Conservation (phyloP, 2,113 vertebrate species). For the Burhinus oedicnemus region DNA sequence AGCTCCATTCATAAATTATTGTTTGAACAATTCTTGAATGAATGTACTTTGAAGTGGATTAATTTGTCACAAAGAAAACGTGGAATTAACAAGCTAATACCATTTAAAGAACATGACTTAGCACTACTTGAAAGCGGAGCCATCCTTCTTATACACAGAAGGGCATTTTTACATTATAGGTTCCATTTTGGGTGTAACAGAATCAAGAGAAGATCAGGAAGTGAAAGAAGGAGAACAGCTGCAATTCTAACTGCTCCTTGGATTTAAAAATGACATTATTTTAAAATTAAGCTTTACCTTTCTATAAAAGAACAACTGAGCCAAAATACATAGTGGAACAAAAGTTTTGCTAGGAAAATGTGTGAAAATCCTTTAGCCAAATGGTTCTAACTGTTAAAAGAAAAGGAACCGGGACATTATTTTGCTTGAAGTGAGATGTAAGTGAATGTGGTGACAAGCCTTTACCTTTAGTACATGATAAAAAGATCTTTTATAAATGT, state of each 20-base stretch:
- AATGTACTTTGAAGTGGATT: not conserved
- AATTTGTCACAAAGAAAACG: not conserved
- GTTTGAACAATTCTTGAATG: slow-evolving; percentile 8
- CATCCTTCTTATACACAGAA: not conserved
- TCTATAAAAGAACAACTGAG: not conserved
- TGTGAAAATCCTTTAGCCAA: not conserved
- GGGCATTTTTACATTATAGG: not conserved
- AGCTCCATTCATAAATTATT: slow-evolving; percentile 24
- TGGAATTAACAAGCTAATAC: not conserved
- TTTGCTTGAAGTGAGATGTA: not conserved
- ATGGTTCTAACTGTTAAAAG: not conserved
- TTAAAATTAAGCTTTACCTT: not conserved
- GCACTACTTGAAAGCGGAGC: not conserved
- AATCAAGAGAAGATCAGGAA: not conserved
- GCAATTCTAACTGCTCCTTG: not conserved
- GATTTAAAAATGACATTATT: not conserved
- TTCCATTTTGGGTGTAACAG: not conserved
- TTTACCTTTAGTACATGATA: not conserved
- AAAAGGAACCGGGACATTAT: not conserved
- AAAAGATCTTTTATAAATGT: not conserved
- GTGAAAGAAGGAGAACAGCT: not conserved
- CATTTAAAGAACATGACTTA: not conserved
- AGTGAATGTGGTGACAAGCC: not conserved
- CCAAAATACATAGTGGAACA: not conserved
- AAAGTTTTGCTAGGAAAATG: not conserved